Percentiles rank a stretch among this genome's conserved stretches.
Evolutionary conservation across 2,113 vertebrate species (phyloP).

Genomic region (Notothenia coriiceps): DNA sequence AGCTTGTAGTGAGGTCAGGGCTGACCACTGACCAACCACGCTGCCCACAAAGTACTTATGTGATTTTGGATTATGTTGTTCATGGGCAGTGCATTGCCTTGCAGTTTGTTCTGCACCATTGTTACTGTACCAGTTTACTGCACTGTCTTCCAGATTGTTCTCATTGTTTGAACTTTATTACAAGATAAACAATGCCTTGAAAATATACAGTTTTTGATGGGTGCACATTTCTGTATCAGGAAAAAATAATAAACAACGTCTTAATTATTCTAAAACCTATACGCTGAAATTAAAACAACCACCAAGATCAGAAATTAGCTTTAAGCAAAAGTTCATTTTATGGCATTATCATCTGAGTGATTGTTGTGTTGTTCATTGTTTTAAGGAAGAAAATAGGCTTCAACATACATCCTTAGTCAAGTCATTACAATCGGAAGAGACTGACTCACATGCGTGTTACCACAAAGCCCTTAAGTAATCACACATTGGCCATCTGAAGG

Average conservation of each 20-base stretch:
- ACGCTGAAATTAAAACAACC: too few relatives aligned
- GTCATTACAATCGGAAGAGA: slow-evolving; percentile 22
- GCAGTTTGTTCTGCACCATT: not conserved
- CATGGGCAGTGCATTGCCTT: not conserved
- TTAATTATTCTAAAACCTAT: not conserved
- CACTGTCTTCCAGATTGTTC: not conserved
- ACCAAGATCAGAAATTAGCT: too few relatives aligned
- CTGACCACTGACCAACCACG: too few relatives aligned
- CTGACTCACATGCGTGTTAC: not conserved
- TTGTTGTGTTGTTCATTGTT: not conserved
- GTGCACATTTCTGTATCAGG: not conserved
- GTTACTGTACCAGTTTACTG: not conserved
- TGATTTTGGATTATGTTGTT: not conserved
- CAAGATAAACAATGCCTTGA: not conserved
- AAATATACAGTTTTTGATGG: not conserved
- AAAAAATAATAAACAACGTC: not conserved
- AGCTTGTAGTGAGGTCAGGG: not conserved
- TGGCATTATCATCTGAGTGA: not conserved
- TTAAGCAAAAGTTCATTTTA: too few relatives aligned
- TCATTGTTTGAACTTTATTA: not conserved
- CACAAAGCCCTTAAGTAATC: slow-evolving; percentile 44
- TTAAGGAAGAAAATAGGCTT: not conserved
- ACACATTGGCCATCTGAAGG: slow-evolving; percentile 33
- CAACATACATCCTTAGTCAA: not conserved
- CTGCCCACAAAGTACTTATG: not conserved